Evolutionary conservation across 1,140 invertebrate genomes (phyloP).

Genomic region (Subanguina moxae): DNA sequence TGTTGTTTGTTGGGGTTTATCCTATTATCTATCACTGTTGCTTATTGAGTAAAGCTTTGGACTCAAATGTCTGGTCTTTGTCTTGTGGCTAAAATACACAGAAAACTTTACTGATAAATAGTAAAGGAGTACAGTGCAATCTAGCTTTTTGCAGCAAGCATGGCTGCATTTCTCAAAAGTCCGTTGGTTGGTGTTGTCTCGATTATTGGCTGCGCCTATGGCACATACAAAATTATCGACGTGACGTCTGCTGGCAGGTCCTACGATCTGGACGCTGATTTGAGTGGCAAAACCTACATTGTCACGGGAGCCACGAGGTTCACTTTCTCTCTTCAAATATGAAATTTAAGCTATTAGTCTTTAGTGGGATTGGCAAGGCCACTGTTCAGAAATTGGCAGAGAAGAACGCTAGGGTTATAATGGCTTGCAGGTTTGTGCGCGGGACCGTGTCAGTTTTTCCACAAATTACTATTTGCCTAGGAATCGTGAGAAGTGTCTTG

Average conservation of each 20-base stretch:
- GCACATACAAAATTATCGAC: constrained; percentile 51
- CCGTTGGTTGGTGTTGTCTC: constrained; percentile 53
- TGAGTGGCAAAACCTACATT: constrained; percentile 56
- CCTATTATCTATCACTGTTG: constrained; percentile 29
- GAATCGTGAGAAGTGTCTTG: constrained; percentile 56
- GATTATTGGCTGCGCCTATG: constrained; percentile 45
- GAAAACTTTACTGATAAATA: too few species aligned
- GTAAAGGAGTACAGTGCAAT: too few species aligned
- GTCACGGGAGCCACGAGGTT: constrained; percentile 53
- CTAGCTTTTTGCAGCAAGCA: too few species aligned
- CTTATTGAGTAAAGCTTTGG: too few species aligned
- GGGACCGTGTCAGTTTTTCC: background rate
- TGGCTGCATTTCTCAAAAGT: constrained; percentile 19
- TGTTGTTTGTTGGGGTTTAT: constrained; percentile 18
- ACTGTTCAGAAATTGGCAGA: constrained; percentile 44
- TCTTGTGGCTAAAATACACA: too few species aligned
- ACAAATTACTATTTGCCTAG: constrained; percentile 18
- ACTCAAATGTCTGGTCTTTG: too few species aligned
- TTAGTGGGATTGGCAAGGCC: constrained; percentile 49
- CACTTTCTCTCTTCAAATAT: background rate
- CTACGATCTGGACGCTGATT: constrained; percentile 51
- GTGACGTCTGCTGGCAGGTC: constrained; percentile 41
- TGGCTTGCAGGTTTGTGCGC: constrained; percentile 47
- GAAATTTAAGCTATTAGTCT: background rate
- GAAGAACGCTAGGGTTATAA: constrained; percentile 55